Evolutionary conservation across 2,797 vertebrate species (phyloP), one percentile per base, ranked within the genome.

Genomic region (Coreius guichenoti): DNA sequence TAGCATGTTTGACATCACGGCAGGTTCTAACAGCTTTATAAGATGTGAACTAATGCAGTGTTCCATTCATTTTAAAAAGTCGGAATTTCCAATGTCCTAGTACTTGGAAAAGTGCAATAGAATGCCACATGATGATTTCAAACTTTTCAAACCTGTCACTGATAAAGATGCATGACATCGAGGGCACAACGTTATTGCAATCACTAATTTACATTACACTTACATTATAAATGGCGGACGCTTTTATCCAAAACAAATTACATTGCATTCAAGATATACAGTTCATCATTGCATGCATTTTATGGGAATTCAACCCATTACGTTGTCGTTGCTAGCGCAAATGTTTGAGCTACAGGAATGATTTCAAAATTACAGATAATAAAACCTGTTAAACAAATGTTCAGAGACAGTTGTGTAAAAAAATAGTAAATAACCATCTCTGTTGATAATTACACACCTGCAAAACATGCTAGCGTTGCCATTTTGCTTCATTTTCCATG

Each of bases 1-100:
- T 65, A 74, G 26, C 29, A 81, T 26, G 13, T 8, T 9, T 58
- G 7, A 31, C 9, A 49, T 17, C 8, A 68, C 26, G n/a, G 78
- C 45, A 68, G 63, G 23, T 74, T 49, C 39, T 17, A 39, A 19
- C 8, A 67, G 45, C 23, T 75, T 9, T 65, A 36, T 26, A 45
- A 19, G 2, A 11, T 43, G n/a, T 45, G 31, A n/a, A 68, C 61
- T 51, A 43, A 26, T 83, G 73, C 39, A 61, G 36, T 72, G 39
- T 82, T 58, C 68, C 81, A 54, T 70, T 69, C 9, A 31, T 26
- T 21, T 80, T 23, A 33, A 49, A 54, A 68, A 51, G 72, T 68
- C 1, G 2, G 63, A 68, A n/a, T 49, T 67, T 31, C n/a, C 54
- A 63, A 31, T n/a, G 3, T 61, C 2, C n/a, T 63, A 0, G n/a